A percentile compares a stretch with the other conserved stretches of the same genome.
These are phyloP conservation scores for Sarcoramphus papa DNA, from an alignment of 2,797 vertebrate species.

Conservation along the genomic window DNA sequence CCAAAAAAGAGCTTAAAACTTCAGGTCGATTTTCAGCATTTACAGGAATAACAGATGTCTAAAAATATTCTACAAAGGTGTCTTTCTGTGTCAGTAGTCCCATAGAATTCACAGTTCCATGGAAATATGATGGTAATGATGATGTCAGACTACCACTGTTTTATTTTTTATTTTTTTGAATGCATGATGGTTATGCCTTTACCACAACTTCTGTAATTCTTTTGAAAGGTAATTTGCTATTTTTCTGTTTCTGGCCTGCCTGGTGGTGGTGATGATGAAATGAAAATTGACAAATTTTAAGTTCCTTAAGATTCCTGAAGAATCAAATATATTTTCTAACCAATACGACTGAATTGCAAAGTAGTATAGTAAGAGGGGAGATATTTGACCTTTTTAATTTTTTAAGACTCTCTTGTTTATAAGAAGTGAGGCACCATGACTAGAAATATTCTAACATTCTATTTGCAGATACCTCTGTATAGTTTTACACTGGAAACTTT, in stretches of 20 bases:
- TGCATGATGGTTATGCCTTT: background rate
- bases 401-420: background rate
- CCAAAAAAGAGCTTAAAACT: background rate
- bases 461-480: background rate
- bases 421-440: background rate
- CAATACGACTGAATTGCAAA: background rate
- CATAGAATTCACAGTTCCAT: background rate
- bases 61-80: background rate
- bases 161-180: background rate
- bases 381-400: background rate
- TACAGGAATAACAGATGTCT: background rate
- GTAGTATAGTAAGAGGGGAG: background rate
- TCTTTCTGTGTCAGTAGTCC: background rate
- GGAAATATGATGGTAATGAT: background rate
- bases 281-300: background rate
- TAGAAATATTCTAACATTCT: background rate
- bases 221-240: background rate
- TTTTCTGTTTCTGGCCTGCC: background rate
- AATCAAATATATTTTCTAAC: background rate
- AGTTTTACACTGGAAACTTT: background rate
- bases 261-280: background rate
- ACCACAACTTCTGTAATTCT: background rate
- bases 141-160: background rate
- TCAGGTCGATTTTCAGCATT: background rate
- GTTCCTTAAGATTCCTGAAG: background rate